phyloP scores from a whole-genome alignment of 2,113 vertebrate species.

The Martes martes region DNA sequence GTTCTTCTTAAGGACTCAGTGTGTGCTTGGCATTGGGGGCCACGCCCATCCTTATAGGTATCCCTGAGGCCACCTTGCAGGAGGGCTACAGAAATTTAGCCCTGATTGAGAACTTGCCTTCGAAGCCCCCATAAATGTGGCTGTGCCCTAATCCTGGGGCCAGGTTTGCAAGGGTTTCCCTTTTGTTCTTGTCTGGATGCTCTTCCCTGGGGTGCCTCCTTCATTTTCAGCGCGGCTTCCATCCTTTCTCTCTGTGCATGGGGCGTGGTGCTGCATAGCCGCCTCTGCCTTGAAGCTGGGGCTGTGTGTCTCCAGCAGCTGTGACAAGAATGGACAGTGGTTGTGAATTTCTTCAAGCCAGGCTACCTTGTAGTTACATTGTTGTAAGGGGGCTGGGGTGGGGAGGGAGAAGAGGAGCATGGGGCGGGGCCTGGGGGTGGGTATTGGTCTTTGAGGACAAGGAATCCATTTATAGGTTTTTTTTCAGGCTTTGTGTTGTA shows the following conservation, averaged over 20 bases:
- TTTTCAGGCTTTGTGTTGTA: constrained; percentile 37
- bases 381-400: background rate
- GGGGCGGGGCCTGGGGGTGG: background rate
- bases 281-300: background rate
- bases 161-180: background rate
- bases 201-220: background rate
- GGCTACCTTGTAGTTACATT: constrained; percentile 28
- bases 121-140: background rate
- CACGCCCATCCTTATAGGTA: constrained; percentile 64
- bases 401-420: background rate
- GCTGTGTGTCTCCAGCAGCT: background rate
- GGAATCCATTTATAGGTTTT: constrained; percentile 36
- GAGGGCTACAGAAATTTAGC: background rate
- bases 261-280: constrained; percentile 49
- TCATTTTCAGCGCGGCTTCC: background rate
- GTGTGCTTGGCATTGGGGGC: background rate
- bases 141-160: background rate
- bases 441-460: background rate
- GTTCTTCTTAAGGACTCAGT: background rate
- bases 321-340: background rate
- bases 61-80: background rate
- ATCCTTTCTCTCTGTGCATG: background rate
- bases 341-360: constrained; percentile 42
- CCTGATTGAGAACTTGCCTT: background rate
- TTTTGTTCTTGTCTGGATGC: background rate